Base-by-base conservation (phyloP, 2,888 invertebrate species). In the Erpobdella octoculata region DNA sequence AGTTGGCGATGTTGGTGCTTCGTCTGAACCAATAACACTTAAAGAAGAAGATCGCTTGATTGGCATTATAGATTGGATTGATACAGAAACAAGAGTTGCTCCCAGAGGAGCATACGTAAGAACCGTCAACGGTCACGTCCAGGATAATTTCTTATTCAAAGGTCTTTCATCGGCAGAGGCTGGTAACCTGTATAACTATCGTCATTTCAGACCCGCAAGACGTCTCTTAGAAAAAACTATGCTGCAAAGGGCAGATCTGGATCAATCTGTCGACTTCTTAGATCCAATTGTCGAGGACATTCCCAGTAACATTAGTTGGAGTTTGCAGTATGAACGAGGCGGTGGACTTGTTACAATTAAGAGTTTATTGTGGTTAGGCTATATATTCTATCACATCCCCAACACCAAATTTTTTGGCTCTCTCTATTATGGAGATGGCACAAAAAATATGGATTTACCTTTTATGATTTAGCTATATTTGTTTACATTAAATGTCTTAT, bases 251-350 rank as follows among this genome's bases (percentile, higher is more conserved):
- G 87, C 87, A 37, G 91, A 92, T 83, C 90, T 92, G 77, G 92
- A 93, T 83, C 91, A 89, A 79, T 88, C 91, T 15, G 86, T 89
- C 78, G 93, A 93, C 82, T 93, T 93, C 81, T 84, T 93, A 76
- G 93, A 93, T 80, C 88, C 89, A 0, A 85, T 92, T 25, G 91
- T 91, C 79, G 87, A 87, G 73, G 90, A 92, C 77, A 87, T 90
- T 67, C 93, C 93, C 0, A 86, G 85, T 76, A 89, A 90, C 82
- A 79, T 76, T 72, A 48, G 37, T 77, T 93, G 92, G 89, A 87
- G 87, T 76, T 80, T 91, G 46, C 89, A 89, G 74, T 80, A 89
- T 76, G 87, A 89, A 76, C 86, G 87, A 53, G 87, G 88, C 28
- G 89, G 89, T 68, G 87, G 86, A 72, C 79, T 90, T 58, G 88